Conservation (phyloP, 2,888 invertebrate species). For the Yponomeuta sedellus region DNA sequence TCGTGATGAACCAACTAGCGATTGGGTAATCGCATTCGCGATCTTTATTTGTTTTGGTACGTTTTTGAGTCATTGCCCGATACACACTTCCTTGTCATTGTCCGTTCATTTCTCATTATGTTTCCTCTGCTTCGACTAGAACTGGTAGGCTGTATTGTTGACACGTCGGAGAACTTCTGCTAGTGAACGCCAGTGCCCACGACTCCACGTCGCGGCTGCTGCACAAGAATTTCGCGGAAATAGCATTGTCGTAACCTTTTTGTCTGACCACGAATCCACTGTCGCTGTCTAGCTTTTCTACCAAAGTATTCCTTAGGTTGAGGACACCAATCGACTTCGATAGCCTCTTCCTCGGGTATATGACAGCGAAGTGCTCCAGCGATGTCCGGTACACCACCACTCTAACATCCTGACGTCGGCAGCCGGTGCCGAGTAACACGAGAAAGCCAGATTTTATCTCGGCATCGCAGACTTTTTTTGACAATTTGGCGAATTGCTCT, state of each 20-base stretch:
- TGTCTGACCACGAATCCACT: constrained; percentile 76
- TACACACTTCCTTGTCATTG: constrained; percentile 9
- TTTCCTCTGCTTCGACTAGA: constrained; percentile 78
- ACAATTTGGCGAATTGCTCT: constrained; percentile 53
- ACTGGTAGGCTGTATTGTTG: constrained; percentile 77
- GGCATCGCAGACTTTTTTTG: constrained; percentile 58
- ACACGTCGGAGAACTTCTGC: constrained; percentile 52
- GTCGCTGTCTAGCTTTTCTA: constrained; percentile 66
- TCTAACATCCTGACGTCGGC: constrained; percentile 74
- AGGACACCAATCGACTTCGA: constrained; percentile 78
- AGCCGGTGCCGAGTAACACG: constrained; percentile 74
- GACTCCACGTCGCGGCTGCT: constrained; percentile 75
- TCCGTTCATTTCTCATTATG: constrained; percentile 31
- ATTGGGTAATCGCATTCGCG: constrained; percentile 24
- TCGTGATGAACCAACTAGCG: constrained; percentile 22
- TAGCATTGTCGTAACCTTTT: constrained; percentile 79
- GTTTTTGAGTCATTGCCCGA: constrained; percentile 16
- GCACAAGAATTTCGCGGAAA: constrained; percentile 77
- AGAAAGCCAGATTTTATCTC: constrained; percentile 80
- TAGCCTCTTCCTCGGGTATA: constrained; percentile 79
- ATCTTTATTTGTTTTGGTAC: constrained; percentile 18
- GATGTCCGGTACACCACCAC: constrained; percentile 80
- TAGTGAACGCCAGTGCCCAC: constrained; percentile 78
- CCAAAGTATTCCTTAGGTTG: constrained; percentile 77
- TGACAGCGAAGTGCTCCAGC: constrained; percentile 80